A percentile compares a stretch with the other conserved stretches of the same genome.
Conservation (phyloP, 2,797 vertebrate species). For the Myotis myotis region DNA sequence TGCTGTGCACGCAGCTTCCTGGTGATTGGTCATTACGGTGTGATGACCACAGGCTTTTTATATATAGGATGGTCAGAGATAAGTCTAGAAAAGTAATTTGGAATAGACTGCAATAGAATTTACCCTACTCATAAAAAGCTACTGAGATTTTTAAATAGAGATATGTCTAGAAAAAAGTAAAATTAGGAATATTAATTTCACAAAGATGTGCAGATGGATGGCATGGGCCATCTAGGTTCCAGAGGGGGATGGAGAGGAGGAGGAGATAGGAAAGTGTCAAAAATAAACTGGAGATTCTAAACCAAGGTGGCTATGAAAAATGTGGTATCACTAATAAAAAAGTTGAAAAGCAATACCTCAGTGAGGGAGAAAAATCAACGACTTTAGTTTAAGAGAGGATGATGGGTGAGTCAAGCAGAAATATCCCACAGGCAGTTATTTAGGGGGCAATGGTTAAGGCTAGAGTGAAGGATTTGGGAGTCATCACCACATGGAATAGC, state of each 20-base stretch:
- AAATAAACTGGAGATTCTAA: slow-evolving; percentile 7
- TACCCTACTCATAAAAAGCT: not conserved
- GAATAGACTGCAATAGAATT: not conserved
- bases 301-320: not conserved
- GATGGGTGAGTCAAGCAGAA: not conserved
- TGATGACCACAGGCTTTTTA: no score
- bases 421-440: not conserved
- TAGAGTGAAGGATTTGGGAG: not conserved
- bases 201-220: not conserved
- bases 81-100: slow-evolving; percentile 5
- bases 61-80: not conserved
- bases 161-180: not conserved
- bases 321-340: not conserved
- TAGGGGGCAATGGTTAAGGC: not conserved
- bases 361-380: not conserved
- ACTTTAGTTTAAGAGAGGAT: not conserved
- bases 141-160: not conserved
- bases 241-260: not conserved
- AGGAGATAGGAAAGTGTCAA: not conserved
- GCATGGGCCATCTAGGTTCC: not conserved
- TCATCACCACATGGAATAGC: not conserved
- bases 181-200: not conserved
- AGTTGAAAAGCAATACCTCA: slow-evolving; percentile 25
- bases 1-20: no score
- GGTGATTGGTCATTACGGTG: no score